These are phyloP conservation scores for Pogonophryne albipinna DNA, from an alignment of 2,797 vertebrate species.

Conservation along the genomic window DNA sequence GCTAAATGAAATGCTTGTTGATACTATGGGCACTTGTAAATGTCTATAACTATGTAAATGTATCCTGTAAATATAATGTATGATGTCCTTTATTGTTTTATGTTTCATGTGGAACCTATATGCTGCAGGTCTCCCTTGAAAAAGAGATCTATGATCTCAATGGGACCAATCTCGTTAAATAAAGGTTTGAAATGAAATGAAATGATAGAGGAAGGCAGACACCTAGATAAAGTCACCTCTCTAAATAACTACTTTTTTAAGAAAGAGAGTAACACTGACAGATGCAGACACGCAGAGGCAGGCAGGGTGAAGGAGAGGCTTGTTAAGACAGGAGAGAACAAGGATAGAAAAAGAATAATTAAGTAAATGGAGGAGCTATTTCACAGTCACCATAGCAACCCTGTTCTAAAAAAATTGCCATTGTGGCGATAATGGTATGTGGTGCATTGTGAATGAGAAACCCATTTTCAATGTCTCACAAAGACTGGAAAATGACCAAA, in stretches of 20 bases:
- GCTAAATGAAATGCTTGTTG: too few species aligned
- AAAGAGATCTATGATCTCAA: too few species aligned
- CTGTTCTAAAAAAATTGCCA: slow-evolving; percentile 67
- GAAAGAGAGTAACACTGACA: slow-evolving; percentile 22
- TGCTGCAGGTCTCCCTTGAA: too few species aligned
- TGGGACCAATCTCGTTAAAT: too few species aligned
- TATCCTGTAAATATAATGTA: too few species aligned
- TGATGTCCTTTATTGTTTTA: too few species aligned
- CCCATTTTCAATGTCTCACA: slow-evolving; percentile 51
- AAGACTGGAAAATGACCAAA: slow-evolving; percentile 36
- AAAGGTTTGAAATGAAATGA: too few species aligned
- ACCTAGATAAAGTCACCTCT: slow-evolving; percentile 53
- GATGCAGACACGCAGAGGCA: slow-evolving; percentile 16
- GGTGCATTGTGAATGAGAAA: slow-evolving; percentile 42
- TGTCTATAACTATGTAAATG: too few species aligned
- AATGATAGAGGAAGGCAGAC: slow-evolving; percentile 30
- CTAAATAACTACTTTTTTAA: slow-evolving; percentile 47
- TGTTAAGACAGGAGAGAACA: slow-evolving; percentile 43
- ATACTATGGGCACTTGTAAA: too few species aligned
- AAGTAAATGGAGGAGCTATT: slow-evolving; percentile 65
- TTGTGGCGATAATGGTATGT: slow-evolving; percentile 54
- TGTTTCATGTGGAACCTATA: too few species aligned
- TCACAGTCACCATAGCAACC: slow-evolving; percentile 84
- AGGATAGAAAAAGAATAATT: slow-evolving; percentile 58
- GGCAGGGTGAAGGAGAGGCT: slow-evolving; percentile 18